Evolutionary conservation across 2,888 invertebrate species (phyloP), one percentile per base, ranked within the genome.

Genomic region (Andrena haemorrhoa): DNA sequence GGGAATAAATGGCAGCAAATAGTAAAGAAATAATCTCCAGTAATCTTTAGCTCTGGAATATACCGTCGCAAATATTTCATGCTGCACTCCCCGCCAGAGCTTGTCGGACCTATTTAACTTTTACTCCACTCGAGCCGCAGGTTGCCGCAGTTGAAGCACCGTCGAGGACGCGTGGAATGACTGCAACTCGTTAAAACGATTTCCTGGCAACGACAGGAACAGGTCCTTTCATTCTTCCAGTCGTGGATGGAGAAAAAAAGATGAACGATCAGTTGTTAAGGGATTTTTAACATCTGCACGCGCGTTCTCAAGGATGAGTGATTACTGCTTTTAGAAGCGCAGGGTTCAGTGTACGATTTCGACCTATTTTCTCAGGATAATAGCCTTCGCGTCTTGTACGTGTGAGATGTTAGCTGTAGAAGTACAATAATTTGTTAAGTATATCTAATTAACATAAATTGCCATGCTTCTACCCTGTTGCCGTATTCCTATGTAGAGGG

Each of bases 111-210:
- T 80, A 75, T 85, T 86, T 83, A 85, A 85, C 79, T 83, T 85
- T 75, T 65, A 70, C 74, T 58, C 69, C 71, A 63, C 68, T 80
- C 70, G 69, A 82, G 77, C 79, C 77, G 72, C 63, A 60, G 69
- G 65, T 35, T 26, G 75, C 61, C 16, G 26, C 68, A 20, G 70
- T 33, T 68, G 63, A 79, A 84, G 86, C 61, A 66, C 76, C 77
- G 63, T 56, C 26, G 76, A 75, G 78, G 58, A 63, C 86, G 69
- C 20, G 60, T 56, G 68, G 73, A 86, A 86, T 86, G 75, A 81
- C 76, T 76, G 72, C 70, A 71, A 79, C 86, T 83, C 83, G 85
- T 85, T 86, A 83, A 80, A 85, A 82, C 82, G 68, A 86, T 84
- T 86, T 84, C 70, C 76, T 51, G 79, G 47, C n/a, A 2, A 8